Conservation (phyloP, 2,888 invertebrate species). For the Xestia c-nigrum region DNA sequence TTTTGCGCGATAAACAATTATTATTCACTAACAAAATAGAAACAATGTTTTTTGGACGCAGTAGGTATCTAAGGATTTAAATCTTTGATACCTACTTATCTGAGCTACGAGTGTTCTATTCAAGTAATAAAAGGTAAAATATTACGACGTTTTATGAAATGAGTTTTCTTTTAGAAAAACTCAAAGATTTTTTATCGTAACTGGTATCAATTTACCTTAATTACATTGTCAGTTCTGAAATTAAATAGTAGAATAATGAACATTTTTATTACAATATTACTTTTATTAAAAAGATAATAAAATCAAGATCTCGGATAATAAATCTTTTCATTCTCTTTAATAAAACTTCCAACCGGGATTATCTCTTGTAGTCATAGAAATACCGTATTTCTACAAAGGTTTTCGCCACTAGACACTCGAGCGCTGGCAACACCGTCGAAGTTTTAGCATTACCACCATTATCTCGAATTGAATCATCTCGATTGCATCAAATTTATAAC, state of each 20-base stretch:
- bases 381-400: constrained; percentile 30
- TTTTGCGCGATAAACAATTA: background rate
- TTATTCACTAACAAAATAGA: background rate
- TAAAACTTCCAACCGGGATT: background rate
- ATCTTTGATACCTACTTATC: no score
- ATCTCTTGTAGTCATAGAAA: constrained; percentile 16
- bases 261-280: background rate
- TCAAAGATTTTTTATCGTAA: background rate
- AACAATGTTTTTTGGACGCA: background rate
- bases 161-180: background rate
- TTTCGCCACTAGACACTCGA: constrained; percentile 17
- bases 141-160: background rate
- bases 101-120: no score
- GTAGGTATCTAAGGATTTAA: no score
- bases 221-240: background rate
- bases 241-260: background rate
- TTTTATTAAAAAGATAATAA: background rate
- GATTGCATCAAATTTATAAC: constrained; percentile 69
- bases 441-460: constrained; percentile 57
- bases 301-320: background rate
- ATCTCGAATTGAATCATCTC: constrained; percentile 61
- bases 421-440: constrained; percentile 43
- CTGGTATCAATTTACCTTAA: background rate
- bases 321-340: background rate
- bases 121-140: background rate